A percentile compares a stretch with the other conserved stretches of the same genome.
Conservation (phyloP, 2,113 vertebrate species). For the Gnathonemus longibarbis region DNA sequence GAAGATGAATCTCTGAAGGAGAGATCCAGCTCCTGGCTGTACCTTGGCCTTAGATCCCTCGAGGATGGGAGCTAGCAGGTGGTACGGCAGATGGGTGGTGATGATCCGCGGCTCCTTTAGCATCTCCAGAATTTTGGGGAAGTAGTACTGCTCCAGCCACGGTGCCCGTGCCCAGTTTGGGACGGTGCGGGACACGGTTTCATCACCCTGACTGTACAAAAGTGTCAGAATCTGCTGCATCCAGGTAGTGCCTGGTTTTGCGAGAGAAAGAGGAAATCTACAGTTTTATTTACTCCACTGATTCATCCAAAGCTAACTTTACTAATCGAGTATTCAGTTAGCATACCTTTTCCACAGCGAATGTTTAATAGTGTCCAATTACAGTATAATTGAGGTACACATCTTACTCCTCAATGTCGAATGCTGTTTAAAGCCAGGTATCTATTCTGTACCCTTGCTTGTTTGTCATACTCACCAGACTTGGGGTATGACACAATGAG, state of each 20-base stretch:
- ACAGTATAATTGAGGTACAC: neutral
- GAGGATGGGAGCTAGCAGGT: slow-evolving; percentile 55
- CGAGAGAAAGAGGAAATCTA: neutral
- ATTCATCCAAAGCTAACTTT: neutral
- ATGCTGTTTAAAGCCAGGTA: neutral
- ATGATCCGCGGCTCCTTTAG: slow-evolving; percentile 49
- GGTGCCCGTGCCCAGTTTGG: slow-evolving; percentile 74
- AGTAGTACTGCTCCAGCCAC: slow-evolving; percentile 77
- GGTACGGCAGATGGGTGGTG: slow-evolving; percentile 71
- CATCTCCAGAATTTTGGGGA: slow-evolving; percentile 33
- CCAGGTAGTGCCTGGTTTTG: slow-evolving; percentile 74
- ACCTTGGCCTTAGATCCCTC: slow-evolving; percentile 67
- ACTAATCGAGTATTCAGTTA: neutral
- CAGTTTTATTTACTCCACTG: neutral
- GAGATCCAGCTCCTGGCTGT: neutral
- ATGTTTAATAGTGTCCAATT: neutral
- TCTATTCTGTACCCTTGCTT: neutral
- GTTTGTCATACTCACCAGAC: slow-evolving; percentile 60
- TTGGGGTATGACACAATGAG: slow-evolving; percentile 75
- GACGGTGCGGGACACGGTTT: slow-evolving; percentile 45
- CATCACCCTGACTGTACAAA: slow-evolving; percentile 57
- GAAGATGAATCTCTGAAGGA: no score
- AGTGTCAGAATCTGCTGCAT: slow-evolving; percentile 77
- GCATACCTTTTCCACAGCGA: neutral
- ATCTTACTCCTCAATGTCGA: neutral